phyloP scores from a whole-genome alignment of 2,797 vertebrate species.

The Coluber constrictor region DNA sequence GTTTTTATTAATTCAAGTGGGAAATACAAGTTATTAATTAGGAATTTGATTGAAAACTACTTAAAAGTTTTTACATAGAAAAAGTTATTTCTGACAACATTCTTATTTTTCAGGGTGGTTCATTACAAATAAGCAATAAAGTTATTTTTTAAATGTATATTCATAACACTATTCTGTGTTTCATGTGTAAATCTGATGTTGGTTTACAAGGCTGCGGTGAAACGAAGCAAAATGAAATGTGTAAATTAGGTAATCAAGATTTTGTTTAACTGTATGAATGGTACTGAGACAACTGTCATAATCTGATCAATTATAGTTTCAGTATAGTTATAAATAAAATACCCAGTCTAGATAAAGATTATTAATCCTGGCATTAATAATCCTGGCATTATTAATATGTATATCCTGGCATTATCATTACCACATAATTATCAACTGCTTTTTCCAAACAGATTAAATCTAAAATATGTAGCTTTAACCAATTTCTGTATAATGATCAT shows the following conservation, averaged over 20 bases:
- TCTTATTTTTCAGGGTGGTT: conserved; percentile 9
- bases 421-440: background rate
- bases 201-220: background rate
- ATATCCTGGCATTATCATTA: background rate
- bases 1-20: conserved; percentile 34
- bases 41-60: conserved; percentile 11
- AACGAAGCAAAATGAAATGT: background rate
- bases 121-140: background rate
- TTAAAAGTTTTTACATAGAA: conserved; percentile 23
- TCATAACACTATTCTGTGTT: background rate
- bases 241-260: background rate
- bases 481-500: background rate
- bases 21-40: conserved; percentile 14
- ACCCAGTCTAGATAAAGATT: background rate
- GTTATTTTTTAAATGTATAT: background rate
- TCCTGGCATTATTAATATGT: too few relatives aligned
- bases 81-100: background rate
- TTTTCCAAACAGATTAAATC: background rate
- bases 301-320: background rate
- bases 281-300: background rate
- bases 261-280: background rate
- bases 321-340: background rate
- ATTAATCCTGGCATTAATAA: too few relatives aligned
- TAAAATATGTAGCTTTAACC: background rate
- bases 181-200: background rate